Base-by-base conservation (phyloP, 2,113 vertebrate genomes). In the Holacanthus passer region DNA sequence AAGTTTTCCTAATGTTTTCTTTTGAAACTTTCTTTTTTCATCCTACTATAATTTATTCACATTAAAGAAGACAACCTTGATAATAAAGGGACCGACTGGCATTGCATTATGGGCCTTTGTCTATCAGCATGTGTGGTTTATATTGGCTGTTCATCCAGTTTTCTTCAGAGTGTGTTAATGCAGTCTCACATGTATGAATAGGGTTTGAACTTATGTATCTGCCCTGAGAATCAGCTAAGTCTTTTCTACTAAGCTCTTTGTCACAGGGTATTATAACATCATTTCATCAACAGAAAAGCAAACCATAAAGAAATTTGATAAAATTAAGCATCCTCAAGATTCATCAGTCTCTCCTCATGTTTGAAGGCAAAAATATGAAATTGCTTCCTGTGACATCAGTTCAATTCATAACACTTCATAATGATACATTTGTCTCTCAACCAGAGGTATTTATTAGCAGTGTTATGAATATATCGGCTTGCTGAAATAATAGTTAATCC, bases 1-100 rank as follows among this genome's bases (percentile, higher is more conserved):
- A 62, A 66, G 63, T 50, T 79, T 78, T 79, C 32, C 14, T 69
- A 3, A 0, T 35, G 39, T 68, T 72, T 62, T 27, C 59, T 9
- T 55, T 24, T 32, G 20, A 43, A 48, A 47, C 17, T 47, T n/a
- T 20, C 5, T 32, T 53, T 22, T 69, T 43, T 31, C 67, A 62
- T 73, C 45, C 59, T 41, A 1, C 53, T 47, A 45, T 32, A 16
- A 59, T 43, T 31, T 39, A 8, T 16, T 73, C 9, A 17, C 19
- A 64, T n/a, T 58, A 19, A 64, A 50, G 56, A 41, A 68, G n/a
- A 62, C 19, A 77, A 10, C 7, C 11, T 39, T 37, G 8, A 41
- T 69, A 35, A 22, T 24, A 19, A 58, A 60, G 8, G 8, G 16
- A 55, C 29, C 4, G 10, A 70, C 32, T 37, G 35, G 1, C 37